Base-by-base conservation (phyloP, 2,113 vertebrate species). In the Kryptolebias marmoratus region DNA sequence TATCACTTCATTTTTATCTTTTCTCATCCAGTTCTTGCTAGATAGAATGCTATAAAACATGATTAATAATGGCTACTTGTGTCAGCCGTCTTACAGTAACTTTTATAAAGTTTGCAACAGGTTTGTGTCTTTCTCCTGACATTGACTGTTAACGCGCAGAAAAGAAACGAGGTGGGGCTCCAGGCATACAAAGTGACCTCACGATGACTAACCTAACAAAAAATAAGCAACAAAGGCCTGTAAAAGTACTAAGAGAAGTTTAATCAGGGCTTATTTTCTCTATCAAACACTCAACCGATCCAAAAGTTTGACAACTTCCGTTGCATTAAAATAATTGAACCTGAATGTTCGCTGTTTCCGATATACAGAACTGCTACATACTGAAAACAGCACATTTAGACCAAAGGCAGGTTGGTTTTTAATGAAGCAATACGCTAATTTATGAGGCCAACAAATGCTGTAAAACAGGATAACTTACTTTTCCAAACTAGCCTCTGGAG, bases 401-500 rank as follows among this genome's bases (percentile, higher is more conserved):
- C 45, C 0, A 5, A 0, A 12, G 4, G 0, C 2, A 18, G 22
- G 39, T 2, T 1, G 5, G 0, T 15, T 18, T 2, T 12, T 18
- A 59, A 15, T 9, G 1, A 39, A 3, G 11, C 0, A 1, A 1
- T 2, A 0, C 11, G 4, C n/a, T 30, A 11, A 2, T 69, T 55
- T 2, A 22, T 1, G 10, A 13, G n/a, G 0, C 4, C 0, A 53
- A 4, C 0, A 61, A 73, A 42, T 39, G 27, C 2, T 49, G 4
- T 68, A 1, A 5, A 13, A 36, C 32, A 2, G 28, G 2, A 13
- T 0, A 68, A 93, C 93, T 94, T 93, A 94, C 94, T 93, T 91
- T 94, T 93, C 94, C 93, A 94, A 77, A 94, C 92, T 72, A 91
- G 62, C 71, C 71, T 85, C 64, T 88, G 93, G 42, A 94, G 86